Percentiles rank a stretch among this genome's conserved stretches.
Evolutionary conservation across 1,140 invertebrate species (phyloP).

Genomic region (Eurosta solidaginis): DNA sequence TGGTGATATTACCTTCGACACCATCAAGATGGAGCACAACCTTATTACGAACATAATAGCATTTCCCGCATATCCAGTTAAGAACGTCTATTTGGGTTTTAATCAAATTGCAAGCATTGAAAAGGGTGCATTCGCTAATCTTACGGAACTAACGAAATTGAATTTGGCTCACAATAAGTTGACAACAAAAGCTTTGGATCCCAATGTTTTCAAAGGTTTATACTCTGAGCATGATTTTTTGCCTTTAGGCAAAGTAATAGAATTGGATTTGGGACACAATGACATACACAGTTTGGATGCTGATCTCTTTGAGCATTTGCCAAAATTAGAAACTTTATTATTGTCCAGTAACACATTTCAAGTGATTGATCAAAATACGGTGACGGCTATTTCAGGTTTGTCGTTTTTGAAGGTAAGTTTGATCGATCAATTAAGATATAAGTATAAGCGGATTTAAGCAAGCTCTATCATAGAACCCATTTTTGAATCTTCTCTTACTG

Average conservation of each 20-base stretch:
- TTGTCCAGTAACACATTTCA: slow-evolving; percentile 71
- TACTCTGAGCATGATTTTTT: slow-evolving; percentile 65
- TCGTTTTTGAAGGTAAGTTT: slow-evolving; percentile 67
- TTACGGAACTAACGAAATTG: slow-evolving; percentile 66
- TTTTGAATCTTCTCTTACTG: background rate
- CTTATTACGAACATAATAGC: slow-evolving; percentile 42
- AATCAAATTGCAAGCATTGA: slow-evolving; percentile 67
- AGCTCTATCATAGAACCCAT: too few species aligned
- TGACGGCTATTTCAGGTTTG: slow-evolving; percentile 68
- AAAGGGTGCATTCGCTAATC: slow-evolving; percentile 66
- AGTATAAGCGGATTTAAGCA: too few species aligned
- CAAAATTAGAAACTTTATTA: slow-evolving; percentile 67
- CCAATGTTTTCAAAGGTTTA: slow-evolving; percentile 70
- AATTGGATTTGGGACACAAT: slow-evolving; percentile 70
- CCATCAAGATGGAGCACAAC: slow-evolving; percentile 50
- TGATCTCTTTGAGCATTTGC: slow-evolving; percentile 74
- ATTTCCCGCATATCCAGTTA: slow-evolving; percentile 58
- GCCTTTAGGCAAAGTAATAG: slow-evolving; percentile 66
- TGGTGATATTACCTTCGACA: slow-evolving; percentile 55
- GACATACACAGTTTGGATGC: slow-evolving; percentile 68
- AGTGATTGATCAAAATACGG: slow-evolving; percentile 66
- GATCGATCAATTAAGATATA: too few species aligned
- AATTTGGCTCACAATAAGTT: slow-evolving; percentile 74
- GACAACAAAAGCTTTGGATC: slow-evolving; percentile 63
- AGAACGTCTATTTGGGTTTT: slow-evolving; percentile 61